phyloP scores from a whole-genome alignment of 2,797 vertebrate species.

The Podarcis siculus region DNA sequence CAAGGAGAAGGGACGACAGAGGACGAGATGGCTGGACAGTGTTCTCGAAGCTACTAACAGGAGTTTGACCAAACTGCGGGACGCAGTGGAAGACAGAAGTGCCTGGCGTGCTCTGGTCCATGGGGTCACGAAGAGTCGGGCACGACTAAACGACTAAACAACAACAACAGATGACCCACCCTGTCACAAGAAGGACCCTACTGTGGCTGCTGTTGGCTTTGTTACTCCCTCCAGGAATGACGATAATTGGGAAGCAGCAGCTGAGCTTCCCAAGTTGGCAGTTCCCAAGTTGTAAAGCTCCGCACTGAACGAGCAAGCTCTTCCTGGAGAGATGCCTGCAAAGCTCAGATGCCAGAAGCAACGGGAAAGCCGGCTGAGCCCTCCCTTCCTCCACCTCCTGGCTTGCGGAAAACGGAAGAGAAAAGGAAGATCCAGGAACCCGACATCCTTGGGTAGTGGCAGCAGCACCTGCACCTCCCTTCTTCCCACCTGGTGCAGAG shows the following conservation, averaged over 20 bases:
- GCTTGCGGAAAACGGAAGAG: too few relatives aligned
- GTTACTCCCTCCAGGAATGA: conserved; percentile 30
- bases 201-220: conserved; percentile 40
- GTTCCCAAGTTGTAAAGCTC: background rate
- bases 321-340: background rate
- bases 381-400: background rate
- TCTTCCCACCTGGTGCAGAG: background rate
- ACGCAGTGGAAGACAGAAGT: too few relatives aligned
- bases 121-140: too few relatives aligned
- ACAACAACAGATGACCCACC: conserved; percentile 17
- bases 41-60: too few relatives aligned
- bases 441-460: background rate
- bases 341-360: background rate
- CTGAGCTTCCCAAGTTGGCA: background rate
- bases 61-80: too few relatives aligned
- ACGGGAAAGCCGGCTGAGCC: background rate
- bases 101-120: too few relatives aligned
- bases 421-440: background rate
- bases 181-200: conserved; percentile 32
- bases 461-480: too few relatives aligned
- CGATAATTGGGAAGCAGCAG: background rate
- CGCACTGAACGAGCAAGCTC: too few relatives aligned
- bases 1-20: too few relatives aligned
- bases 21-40: too few relatives aligned
- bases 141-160: too few relatives aligned